Evolutionary conservation across 2,888 invertebrate genomes (phyloP).

Genomic region (Deroplatys truncata): DNA sequence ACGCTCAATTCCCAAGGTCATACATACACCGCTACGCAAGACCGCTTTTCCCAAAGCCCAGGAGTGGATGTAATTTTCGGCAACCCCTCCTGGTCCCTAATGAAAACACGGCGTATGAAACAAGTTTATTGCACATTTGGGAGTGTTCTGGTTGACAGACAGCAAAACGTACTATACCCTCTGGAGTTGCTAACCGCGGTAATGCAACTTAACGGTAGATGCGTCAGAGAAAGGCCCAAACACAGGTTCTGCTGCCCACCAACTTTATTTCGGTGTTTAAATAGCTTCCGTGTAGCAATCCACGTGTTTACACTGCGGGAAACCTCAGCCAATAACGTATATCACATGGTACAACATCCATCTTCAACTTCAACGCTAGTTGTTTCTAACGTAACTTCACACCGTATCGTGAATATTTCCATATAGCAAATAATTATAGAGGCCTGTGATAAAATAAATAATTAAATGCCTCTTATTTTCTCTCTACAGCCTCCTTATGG

Average conservation of each 20-base stretch:
- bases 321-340: no score
- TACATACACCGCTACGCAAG: not conserved
- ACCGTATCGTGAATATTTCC: no score
- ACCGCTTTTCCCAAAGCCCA: not conserved
- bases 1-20: not conserved
- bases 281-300: not conserved
- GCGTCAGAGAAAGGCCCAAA: not conserved
- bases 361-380: no score
- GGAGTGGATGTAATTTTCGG: not conserved
- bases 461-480: no score
- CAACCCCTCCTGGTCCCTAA: not conserved
- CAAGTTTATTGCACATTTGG: not conserved
- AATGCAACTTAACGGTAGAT: not conserved
- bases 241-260: not conserved
- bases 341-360: no score
- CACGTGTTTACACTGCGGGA: no score
- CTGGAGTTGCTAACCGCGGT: not conserved
- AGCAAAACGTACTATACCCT: not conserved
- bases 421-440: no score
- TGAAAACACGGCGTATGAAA: not conserved
- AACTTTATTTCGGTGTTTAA: not conserved
- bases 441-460: no score
- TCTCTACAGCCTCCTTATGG: no score
- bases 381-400: no score
- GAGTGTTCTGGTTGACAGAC: not conserved